Evolutionary conservation across 2,888 invertebrate genomes (phyloP).

Genomic region (Phyto melanocephala): DNA sequence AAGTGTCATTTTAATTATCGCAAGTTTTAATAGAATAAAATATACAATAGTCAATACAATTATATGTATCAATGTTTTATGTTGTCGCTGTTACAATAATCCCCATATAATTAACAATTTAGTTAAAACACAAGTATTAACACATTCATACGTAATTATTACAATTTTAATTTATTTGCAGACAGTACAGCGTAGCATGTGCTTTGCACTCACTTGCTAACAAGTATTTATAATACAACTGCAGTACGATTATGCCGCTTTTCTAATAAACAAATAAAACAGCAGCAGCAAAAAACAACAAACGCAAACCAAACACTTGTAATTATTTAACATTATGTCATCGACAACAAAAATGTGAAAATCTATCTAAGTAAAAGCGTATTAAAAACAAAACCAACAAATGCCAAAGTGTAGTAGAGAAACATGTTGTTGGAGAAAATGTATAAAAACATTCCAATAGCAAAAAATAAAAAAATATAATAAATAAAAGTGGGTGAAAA

Average conservation of each 20-base stretch:
- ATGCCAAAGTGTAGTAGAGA: constrained; percentile 3
- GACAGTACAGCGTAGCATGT: neutral
- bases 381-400: neutral
- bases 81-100: neutral
- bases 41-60: neutral
- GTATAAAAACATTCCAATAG: constrained; percentile 1
- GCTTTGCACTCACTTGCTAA: neutral
- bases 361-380: neutral
- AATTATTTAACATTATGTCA: constrained; percentile 47
- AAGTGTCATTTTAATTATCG: no score
- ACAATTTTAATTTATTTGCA: constrained; percentile 28
- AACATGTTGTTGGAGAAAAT: constrained; percentile 16
- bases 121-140: constrained; percentile 29
- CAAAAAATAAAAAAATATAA: neutral
- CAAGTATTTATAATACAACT: constrained; percentile 16
- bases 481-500: constrained; percentile 46
- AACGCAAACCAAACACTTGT: constrained; percentile 11
- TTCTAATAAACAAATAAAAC: constrained; percentile 4
- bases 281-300: constrained; percentile 13
- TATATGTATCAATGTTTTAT: neutral
- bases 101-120: constrained; percentile 48
- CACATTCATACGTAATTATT: constrained; percentile 21
- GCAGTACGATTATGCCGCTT: constrained; percentile 42
- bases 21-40: no score
- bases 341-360: constrained; percentile 36